Conservation (phyloP, 2,888 invertebrate species). For the Drosophila pseudotakahashii region DNA sequence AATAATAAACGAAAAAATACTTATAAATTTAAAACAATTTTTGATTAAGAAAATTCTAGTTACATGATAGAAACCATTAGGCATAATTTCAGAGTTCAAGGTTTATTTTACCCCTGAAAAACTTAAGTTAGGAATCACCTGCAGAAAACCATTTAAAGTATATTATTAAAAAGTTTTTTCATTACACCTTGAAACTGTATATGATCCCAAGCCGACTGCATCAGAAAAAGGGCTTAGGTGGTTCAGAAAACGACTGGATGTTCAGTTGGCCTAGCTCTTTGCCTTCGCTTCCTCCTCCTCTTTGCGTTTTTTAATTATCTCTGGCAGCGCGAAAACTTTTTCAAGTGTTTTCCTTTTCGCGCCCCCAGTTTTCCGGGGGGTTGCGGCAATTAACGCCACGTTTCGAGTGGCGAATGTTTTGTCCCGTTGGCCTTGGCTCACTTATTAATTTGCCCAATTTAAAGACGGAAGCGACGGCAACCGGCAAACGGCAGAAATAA, state of each 20-base stretch:
- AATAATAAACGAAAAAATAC: no score
- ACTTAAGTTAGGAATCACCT: no score
- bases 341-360: conserved; percentile 41
- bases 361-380: conserved; percentile 27
- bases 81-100: no score
- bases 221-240: not conserved
- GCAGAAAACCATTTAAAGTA: no score
- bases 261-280: conserved; percentile 3
- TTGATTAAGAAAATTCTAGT: no score
- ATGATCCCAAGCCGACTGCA: not conserved
- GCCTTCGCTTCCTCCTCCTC: not conserved
- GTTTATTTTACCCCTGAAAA: no score
- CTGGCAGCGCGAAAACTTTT: conserved; percentile 48
- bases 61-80: no score
- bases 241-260: not conserved
- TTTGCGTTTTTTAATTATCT: conserved; percentile 54
- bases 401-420: conserved; percentile 42
- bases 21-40: no score
- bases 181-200: not conserved
- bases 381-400: conserved; percentile 66
- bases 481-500: conserved; percentile 61
- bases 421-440: conserved; percentile 38
- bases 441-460: conserved; percentile 72
- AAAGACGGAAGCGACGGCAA: conserved; percentile 59
- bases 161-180: not conserved